Conservation (phyloP, 2,797 vertebrate species). For the Octomys mimax region DNA sequence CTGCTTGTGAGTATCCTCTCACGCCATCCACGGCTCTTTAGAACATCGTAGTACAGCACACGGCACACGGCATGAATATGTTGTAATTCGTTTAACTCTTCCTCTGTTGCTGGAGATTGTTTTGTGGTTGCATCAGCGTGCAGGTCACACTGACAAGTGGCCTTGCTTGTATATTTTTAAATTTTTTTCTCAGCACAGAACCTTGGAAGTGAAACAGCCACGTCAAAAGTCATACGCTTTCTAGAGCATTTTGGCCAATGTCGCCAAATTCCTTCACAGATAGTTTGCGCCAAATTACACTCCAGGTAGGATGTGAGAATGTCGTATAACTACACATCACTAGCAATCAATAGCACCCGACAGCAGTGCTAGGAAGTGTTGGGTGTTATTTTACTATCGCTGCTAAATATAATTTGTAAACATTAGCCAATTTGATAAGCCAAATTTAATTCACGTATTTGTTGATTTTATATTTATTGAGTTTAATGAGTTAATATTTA, state of each 20-base stretch:
- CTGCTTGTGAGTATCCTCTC: neutral
- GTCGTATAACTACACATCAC: neutral
- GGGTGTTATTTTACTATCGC: neutral
- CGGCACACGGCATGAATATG: neutral
- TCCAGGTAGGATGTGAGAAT: neutral
- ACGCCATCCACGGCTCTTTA: conserved; percentile 21
- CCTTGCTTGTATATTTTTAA: neutral
- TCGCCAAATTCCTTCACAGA: neutral
- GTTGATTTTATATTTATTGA: conserved; percentile 13
- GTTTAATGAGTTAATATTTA: neutral
- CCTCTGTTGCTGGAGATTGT: neutral
- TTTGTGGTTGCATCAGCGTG: neutral
- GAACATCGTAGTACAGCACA: neutral
- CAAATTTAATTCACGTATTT: neutral
- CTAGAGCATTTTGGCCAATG: conserved; percentile 5
- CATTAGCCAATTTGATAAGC: neutral
- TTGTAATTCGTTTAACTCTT: neutral
- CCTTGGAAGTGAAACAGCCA: neutral
- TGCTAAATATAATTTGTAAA: neutral
- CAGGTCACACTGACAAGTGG: neutral
- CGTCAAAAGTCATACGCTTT: conserved; percentile 21
- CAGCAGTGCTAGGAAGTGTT: neutral
- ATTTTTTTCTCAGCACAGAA: conserved; percentile 43
- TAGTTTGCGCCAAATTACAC: neutral
- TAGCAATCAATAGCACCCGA: neutral